Evolutionary conservation across 2,888 invertebrate genomes (phyloP).

Genomic region (Mimachlamys varia): DNA sequence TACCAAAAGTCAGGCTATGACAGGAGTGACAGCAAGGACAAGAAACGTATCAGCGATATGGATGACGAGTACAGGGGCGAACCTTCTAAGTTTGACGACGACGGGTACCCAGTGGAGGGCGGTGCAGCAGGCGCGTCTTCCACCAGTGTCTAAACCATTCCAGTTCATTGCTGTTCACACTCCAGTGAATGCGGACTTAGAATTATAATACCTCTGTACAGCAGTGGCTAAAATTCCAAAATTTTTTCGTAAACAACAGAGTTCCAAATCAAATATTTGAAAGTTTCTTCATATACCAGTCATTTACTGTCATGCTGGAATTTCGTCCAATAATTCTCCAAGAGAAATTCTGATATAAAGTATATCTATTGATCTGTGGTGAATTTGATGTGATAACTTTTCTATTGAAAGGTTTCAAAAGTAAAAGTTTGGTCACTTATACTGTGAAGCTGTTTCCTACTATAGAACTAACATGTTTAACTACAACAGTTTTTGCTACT

Average conservation of each 20-base stretch:
- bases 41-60: constrained; percentile 43
- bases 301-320: not conserved
- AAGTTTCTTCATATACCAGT: not conserved
- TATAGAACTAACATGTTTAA: not conserved
- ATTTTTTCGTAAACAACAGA: not conserved
- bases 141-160: constrained; percentile 38
- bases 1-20: constrained; percentile 45
- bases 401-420: too few species aligned
- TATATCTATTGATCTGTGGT: not conserved
- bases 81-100: constrained; percentile 68
- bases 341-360: not conserved
- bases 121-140: constrained; percentile 28
- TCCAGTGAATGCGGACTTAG: too few species aligned
- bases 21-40: constrained; percentile 48
- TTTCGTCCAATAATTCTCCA: not conserved
- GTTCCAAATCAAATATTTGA: not conserved
- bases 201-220: not conserved
- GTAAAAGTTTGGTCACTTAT: not conserved
- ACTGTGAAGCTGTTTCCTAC: not conserved
- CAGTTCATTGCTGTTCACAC: not conserved
- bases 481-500: too few species aligned
- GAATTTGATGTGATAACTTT: not conserved
- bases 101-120: constrained; percentile 60
- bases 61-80: constrained; percentile 58
- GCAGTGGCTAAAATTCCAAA: not conserved